phyloP scores from a whole-genome alignment of 2,113 vertebrate genomes.

The Xiphias gladius region DNA sequence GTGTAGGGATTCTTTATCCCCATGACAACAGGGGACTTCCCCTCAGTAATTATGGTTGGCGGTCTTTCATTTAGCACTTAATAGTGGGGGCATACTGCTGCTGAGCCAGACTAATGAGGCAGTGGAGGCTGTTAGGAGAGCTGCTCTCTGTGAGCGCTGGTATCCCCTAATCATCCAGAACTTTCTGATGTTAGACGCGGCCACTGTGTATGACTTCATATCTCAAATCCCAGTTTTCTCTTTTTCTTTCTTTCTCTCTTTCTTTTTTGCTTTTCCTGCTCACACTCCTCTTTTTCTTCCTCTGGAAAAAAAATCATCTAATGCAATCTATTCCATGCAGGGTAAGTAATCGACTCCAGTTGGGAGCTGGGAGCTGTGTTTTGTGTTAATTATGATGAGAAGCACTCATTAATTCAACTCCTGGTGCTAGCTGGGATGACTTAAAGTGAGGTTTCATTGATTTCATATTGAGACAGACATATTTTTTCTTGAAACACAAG shows the following conservation, averaged over 20 bases:
- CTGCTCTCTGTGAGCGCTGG: slow-evolving; percentile 56
- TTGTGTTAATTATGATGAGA: slow-evolving; percentile 72
- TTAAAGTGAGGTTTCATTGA: slow-evolving; percentile 43
- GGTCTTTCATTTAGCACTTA: slow-evolving; percentile 79
- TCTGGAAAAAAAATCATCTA: slow-evolving; percentile 13
- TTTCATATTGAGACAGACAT: slow-evolving; percentile 39
- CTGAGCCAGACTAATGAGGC: slow-evolving; percentile 78
- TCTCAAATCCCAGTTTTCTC: slow-evolving; percentile 14
- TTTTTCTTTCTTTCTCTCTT: not conserved
- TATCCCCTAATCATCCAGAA: slow-evolving; percentile 66
- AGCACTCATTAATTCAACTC: slow-evolving; percentile 48
- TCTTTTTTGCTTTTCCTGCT: not conserved
- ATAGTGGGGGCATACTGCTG: slow-evolving; percentile 70
- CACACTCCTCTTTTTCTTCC: not conserved
- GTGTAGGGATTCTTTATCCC: slow-evolving; percentile 56
- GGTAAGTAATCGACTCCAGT: slow-evolving; percentile 15
- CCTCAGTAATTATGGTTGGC: slow-evolving; percentile 71
- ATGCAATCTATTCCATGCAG: not conserved
- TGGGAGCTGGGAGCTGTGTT: slow-evolving; percentile 42
- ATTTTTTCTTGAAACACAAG: slow-evolving; percentile 43
- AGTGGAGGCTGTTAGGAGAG: slow-evolving; percentile 66
- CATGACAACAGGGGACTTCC: slow-evolving; percentile 74
- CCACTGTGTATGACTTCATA: slow-evolving; percentile 41
- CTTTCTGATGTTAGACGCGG: slow-evolving; percentile 59
- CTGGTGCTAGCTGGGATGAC: slow-evolving; percentile 13